Conservation (phyloP, 2,888 invertebrate genomes). For the Diarsia dahlii region DNA sequence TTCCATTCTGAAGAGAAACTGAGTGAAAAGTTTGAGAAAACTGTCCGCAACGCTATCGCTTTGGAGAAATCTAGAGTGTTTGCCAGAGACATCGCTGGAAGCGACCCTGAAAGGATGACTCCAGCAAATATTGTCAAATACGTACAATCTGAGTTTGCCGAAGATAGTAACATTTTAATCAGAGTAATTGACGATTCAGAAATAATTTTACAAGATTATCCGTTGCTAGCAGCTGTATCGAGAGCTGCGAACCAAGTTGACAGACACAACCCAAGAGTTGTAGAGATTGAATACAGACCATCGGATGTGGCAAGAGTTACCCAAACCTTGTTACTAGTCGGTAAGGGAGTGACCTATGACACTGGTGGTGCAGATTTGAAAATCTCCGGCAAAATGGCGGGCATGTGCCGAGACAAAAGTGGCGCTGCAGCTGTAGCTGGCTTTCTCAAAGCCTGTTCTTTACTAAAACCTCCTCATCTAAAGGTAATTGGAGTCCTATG, state of each 20-base stretch:
- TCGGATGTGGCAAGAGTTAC: slow-evolving; percentile 85
- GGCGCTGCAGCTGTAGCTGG: slow-evolving; percentile 97
- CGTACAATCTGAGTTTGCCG: slow-evolving; percentile 91
- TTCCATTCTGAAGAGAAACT: slow-evolving; percentile 91
- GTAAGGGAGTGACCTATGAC: slow-evolving; percentile 96
- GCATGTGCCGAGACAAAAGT: slow-evolving; percentile 97
- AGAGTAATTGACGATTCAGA: slow-evolving; percentile 91
- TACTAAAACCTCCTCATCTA: slow-evolving; percentile 93
- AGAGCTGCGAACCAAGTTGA: slow-evolving; percentile 93
- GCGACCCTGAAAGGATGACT: slow-evolving; percentile 97
- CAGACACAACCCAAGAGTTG: slow-evolving; percentile 92
- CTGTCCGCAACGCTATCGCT: slow-evolving; percentile 91
- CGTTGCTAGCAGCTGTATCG: slow-evolving; percentile 94
- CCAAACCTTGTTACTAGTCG: slow-evolving; percentile 95
- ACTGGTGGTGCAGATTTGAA: slow-evolving; percentile 96
- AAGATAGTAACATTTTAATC: slow-evolving; percentile 91
- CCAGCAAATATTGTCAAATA: slow-evolving; percentile 95
- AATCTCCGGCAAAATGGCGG: slow-evolving; percentile 93
- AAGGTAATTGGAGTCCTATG: slow-evolving; percentile 95
- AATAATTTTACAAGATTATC: slow-evolving; percentile 93
- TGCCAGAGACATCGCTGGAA: slow-evolving; percentile 91
- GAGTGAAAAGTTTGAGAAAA: slow-evolving; percentile 88
- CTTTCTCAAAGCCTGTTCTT: slow-evolving; percentile 94
- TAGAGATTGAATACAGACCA: slow-evolving; percentile 92
- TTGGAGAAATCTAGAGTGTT: slow-evolving; percentile 92